These are phyloP conservation scores for Heliothis virescens DNA, from an alignment of 1,140 invertebrate genomes.

Conservation along the genomic window DNA sequence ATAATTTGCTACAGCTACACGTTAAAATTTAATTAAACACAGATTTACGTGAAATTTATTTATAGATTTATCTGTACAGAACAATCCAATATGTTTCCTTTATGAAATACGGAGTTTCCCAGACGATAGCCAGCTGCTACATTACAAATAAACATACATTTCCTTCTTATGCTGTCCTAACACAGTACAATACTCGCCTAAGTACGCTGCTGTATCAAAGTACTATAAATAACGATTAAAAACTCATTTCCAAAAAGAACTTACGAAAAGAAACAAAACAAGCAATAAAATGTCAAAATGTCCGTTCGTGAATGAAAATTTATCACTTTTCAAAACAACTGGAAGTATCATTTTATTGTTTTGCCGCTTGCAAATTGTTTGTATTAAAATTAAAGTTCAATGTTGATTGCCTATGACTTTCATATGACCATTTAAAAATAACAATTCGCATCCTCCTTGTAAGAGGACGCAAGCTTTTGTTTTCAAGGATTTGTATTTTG, in stretches of 20 bases:
- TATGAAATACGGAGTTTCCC: conserved; percentile 15
- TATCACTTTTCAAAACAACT: conserved; percentile 7
- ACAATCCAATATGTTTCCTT: conserved; percentile 1
- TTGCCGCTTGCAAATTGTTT: neutral
- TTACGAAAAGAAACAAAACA: conserved; percentile 18
- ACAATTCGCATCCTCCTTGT: no score
- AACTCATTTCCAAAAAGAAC: conserved; percentile 20
- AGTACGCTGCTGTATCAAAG: neutral
- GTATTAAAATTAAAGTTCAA: neutral
- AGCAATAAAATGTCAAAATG: neutral
- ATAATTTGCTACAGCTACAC: no score
- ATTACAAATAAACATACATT: conserved; percentile 21
- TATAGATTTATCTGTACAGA: no score
- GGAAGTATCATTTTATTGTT: neutral
- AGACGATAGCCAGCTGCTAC: conserved; percentile 19
- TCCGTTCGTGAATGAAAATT: conserved; percentile 8
- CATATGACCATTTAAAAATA: no score
- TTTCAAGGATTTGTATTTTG: no score
- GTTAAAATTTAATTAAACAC: no score
- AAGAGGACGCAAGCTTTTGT: no score
- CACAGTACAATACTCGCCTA: neutral
- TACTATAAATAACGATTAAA: neutral
- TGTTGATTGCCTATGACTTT: neutral
- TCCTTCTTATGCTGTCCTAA: neutral
- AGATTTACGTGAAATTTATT: no score